Base-by-base conservation (phyloP, 2,888 invertebrate species). In the Danaus chrysippus region DNA sequence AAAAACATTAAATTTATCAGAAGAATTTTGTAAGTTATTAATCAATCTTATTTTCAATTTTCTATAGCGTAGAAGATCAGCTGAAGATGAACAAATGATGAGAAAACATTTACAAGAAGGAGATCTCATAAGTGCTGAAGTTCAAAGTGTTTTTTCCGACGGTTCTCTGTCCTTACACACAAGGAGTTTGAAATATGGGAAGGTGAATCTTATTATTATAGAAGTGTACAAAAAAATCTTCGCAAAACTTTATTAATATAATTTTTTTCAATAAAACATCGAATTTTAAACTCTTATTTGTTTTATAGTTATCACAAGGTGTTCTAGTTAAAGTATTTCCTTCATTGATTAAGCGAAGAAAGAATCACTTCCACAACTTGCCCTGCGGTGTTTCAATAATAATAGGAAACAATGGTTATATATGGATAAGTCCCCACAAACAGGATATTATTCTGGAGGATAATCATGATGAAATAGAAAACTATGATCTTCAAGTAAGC, bases 41-140 rank as follows among this genome's bases (percentile, higher is more conserved):
- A 34, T 34, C 8, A 34, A 34, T 6, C 23, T 34, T 34, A 34
- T 5, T 34, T 34, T 34, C 6, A 34, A 34, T 34, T 64, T 42
- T 61, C 73, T 70, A 13, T 79, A 97, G 94, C 93, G 99, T 67
- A 92, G 98, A 60, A 93, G 98, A 77, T 97, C 96, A 3, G 96
- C 95, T 6, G 98, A 99, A 91, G 99, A 99, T 92, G 99, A 99
- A 82, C 95, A 98, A 79, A 96, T 97, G 93, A 99, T 99, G 99
- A 92, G 99, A 60, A 95, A 96, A 69, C 98, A 98, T 83, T 89
- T 99, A 56, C 95, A 96, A 81, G 98, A 98, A 86, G 98, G 98
- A 15, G 99, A 99, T 87, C 92, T 99, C 0, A 97, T 99, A 65
- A 98, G 98, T 87, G 99, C 99, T 6, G 99, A 99, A 92, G 99